Conservation (phyloP, 2,797 vertebrate species). For the Miichthys miiuy region DNA sequence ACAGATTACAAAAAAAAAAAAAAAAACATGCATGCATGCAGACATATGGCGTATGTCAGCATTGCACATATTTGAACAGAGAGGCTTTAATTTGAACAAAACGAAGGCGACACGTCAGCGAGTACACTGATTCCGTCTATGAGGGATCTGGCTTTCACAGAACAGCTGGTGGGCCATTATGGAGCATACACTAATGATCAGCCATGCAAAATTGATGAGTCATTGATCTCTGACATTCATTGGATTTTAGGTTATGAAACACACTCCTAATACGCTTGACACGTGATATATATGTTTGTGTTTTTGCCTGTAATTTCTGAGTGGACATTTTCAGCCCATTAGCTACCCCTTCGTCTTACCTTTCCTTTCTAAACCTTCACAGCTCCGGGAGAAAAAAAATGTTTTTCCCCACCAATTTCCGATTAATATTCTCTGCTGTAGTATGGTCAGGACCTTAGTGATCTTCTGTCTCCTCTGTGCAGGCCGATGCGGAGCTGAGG, state of each 20-base stretch:
- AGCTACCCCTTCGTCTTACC: background rate
- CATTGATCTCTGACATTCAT: constrained; percentile 70
- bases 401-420: constrained; percentile 53
- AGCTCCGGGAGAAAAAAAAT: background rate
- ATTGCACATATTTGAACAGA: constrained; percentile 65
- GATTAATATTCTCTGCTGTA: constrained; percentile 76
- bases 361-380: constrained; percentile 31
- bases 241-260: constrained; percentile 60
- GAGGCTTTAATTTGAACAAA: constrained; percentile 69
- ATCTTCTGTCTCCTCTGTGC: constrained; percentile 72
- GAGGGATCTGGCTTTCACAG: constrained; percentile 70
- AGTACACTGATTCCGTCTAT: constrained; percentile 58
- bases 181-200: constrained; percentile 77
- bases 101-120: constrained; percentile 57
- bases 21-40: background rate
- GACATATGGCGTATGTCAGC: constrained; percentile 42
- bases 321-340: background rate
- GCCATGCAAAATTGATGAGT: constrained; percentile 81
- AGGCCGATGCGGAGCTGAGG: constrained; percentile 60
- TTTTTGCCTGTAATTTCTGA: background rate
- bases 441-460: constrained; percentile 64
- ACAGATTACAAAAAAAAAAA: constrained; percentile 40
- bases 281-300: background rate
- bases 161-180: constrained; percentile 81
- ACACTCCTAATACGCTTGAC: constrained; percentile 19